phyloP scores from a whole-genome alignment of 2,113 vertebrate species.

The Gadus chalcogrammus region DNA sequence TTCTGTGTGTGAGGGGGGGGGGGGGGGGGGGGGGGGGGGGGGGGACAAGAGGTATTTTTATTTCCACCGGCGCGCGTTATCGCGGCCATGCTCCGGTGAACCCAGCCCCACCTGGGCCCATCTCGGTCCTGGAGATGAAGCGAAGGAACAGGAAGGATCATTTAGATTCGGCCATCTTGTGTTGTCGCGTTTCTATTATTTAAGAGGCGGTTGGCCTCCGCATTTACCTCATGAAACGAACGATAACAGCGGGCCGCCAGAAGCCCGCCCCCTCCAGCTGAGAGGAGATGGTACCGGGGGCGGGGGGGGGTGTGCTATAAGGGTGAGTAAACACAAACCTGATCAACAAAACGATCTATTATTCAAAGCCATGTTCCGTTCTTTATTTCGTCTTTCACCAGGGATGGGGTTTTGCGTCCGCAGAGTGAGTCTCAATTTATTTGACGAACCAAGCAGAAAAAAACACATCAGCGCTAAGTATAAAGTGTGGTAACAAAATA shows the following conservation, averaged over 20 bases:
- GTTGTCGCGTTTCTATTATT: slow-evolving; percentile 71
- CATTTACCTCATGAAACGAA: background rate
- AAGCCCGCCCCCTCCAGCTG: slow-evolving; percentile 76
- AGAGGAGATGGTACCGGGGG: slow-evolving; percentile 72
- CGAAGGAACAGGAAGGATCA: slow-evolving; percentile 82
- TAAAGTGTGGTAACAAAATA: slow-evolving; percentile 6
- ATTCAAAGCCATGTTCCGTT: slow-evolving; percentile 79
- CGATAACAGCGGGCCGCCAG: slow-evolving; percentile 86
- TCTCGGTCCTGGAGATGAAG: slow-evolving; percentile 75
- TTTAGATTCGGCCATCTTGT: slow-evolving; percentile 65
- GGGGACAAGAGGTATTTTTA: slow-evolving; percentile 59
- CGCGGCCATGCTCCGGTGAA: slow-evolving; percentile 84
- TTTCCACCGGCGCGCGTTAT: slow-evolving; percentile 38
- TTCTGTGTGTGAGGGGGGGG: slow-evolving; percentile 7
- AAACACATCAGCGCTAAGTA: slow-evolving; percentile 37
- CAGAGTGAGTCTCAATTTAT: slow-evolving; percentile 78
- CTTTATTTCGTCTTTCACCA: background rate
- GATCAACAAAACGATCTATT: slow-evolving; percentile 88
- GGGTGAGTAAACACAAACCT: slow-evolving; percentile 88
- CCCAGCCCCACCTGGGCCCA: slow-evolving; percentile 37
- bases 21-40: slow-evolving; percentile 37
- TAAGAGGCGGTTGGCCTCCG: slow-evolving; percentile 71
- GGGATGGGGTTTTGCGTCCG: slow-evolving; percentile 79
- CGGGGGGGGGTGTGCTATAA: slow-evolving; percentile 83
- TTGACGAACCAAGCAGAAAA: slow-evolving; percentile 53